Evolutionary conservation across 2,797 vertebrate species (phyloP), one percentile per base, ranked within the genome.

Genomic region (Melanitta fusca): DNA sequence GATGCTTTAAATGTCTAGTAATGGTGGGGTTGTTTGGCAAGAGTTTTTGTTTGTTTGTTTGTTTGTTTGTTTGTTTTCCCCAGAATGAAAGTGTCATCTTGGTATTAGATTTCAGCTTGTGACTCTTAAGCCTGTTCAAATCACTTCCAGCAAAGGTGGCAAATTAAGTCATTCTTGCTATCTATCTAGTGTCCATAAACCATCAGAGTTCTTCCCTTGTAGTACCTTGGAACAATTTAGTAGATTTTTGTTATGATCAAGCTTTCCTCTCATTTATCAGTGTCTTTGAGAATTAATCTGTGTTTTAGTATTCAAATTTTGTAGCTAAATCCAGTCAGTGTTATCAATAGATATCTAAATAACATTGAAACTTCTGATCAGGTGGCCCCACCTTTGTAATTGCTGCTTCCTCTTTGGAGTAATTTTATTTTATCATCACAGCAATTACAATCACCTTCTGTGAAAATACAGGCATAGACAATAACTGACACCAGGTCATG

Each of bases 401-500:
- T 58, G 56, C 60, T 77, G 19, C 78, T 96, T 90, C 83, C 56
- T 88, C 72, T 72, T 47, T 83, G 38, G 65, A 54, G n/a, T 75
- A 92, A 88, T 88, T 61, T 65, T 58, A 20, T 56, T 79, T 56
- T 30, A 89, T 84, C 64, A 93, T 68, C 85, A 70, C 66, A 75
- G 91, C 51, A 77, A 90, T 80, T 93, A 68, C 25, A 68, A 72
- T 90, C 68, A 90, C 36, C 43, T 95, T 73, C 7, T 9, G 66
- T 79, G 71, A 86, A 93, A 91, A 77, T 24, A 86, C 45, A 71
- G 30, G 78, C 43, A 53, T 13, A 60, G 93, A 79, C 66, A 91
- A 36, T 60, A 47, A 88, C 78, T 86, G 83, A 88, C 83, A 85
- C 53, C 77, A 36, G 68, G 88, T 95, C 89, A 86, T 4, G 13